Conservation (phyloP, 2,888 invertebrate genomes). For the Neocrepidodera transversa region DNA sequence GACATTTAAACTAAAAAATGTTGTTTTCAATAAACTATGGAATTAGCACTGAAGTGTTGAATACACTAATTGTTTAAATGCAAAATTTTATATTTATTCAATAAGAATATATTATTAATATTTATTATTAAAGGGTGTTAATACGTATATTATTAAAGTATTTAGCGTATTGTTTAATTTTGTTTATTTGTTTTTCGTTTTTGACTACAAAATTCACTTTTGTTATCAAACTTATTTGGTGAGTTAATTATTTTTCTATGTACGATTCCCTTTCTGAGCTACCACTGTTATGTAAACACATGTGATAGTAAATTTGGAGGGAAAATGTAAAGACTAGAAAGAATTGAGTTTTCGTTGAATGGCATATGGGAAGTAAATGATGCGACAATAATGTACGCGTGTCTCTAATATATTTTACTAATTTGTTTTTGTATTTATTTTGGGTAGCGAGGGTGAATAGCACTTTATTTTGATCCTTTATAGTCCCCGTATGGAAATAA, state of each 20-base stretch:
- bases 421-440: conserved; percentile 42
- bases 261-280: not conserved
- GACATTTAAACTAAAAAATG: conserved; percentile 6
- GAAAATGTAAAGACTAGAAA: conserved; percentile 24
- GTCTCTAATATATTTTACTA: conserved; percentile 48
- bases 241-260: not conserved
- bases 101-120: not conserved
- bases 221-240: not conserved
- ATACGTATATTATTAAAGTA: too few species aligned
- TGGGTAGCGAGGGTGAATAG: conserved; percentile 5
- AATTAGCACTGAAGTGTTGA: conserved; percentile 2
- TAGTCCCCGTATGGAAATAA: too few species aligned
- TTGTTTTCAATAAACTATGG: conserved; percentile 1
- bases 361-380: conserved; percentile 49
- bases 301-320: not conserved
- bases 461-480: too few species aligned
- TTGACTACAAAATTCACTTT: too few species aligned
- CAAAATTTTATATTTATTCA: not conserved
- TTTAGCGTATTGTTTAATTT: not conserved
- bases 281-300: not conserved
- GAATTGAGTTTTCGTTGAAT: conserved; percentile 37
- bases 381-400: conserved; percentile 49
- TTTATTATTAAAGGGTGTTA: not conserved
- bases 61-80: conserved; percentile 2
- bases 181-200: not conserved